phyloP scores from a whole-genome alignment of 2,888 invertebrate species.

The Melanchra persicariae region DNA sequence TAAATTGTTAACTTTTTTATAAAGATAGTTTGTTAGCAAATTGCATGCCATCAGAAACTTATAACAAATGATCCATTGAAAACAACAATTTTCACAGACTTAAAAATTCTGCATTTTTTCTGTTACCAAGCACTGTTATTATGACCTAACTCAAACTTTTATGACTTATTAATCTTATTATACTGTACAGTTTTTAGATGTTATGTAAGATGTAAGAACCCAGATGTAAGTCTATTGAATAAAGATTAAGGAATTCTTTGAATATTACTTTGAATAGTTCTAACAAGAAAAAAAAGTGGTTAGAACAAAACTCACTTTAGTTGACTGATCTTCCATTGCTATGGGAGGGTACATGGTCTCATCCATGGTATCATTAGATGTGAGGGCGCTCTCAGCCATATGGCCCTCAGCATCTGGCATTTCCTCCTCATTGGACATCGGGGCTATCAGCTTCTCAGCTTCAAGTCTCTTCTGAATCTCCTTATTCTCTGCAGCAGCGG shows the following conservation, averaged over 20 bases:
- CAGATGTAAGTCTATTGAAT: constrained; percentile 4
- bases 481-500: constrained; percentile 82
- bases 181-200: constrained; percentile 21
- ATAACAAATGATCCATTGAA: background rate
- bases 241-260: background rate
- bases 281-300: background rate
- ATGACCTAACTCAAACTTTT: constrained; percentile 16
- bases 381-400: constrained; percentile 77
- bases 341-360: constrained; percentile 82
- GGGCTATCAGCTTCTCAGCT: constrained; percentile 81
- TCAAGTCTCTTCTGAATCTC: constrained; percentile 83
- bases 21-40: background rate
- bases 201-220: constrained; percentile 24
- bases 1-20: background rate
- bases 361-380: constrained; percentile 78
- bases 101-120: background rate
- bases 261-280: background rate
- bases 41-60: background rate
- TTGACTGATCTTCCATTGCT: constrained; percentile 87
- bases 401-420: constrained; percentile 78
- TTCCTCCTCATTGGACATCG: constrained; percentile 81
- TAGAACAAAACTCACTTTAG: constrained; percentile 75
- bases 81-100: background rate
- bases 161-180: constrained; percentile 22
- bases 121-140: constrained; percentile 6